Percentiles rank a stretch among this genome's conserved stretches.
Conservation (phyloP, 2,797 vertebrate species). For the Vespertilio murinus region DNA sequence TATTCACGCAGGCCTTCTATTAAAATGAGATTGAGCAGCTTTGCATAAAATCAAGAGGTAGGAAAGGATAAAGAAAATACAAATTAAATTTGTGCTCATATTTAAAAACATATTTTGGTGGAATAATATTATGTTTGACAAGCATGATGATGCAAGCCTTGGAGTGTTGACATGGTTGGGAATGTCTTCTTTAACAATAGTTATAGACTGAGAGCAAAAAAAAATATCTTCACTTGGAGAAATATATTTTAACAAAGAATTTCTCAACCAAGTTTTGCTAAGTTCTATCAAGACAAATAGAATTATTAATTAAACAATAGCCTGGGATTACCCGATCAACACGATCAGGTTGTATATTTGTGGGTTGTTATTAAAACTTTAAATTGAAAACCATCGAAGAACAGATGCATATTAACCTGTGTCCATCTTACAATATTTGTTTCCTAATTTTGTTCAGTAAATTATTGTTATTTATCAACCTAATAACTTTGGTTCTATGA, state of each 20-base stretch:
- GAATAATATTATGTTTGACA: not conserved
- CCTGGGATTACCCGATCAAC: not conserved
- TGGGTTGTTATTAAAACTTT: not conserved
- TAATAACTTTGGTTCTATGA: not conserved
- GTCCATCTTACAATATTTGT: not conserved
- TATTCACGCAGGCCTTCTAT: not conserved
- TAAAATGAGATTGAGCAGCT: not conserved
- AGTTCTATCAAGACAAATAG: not conserved
- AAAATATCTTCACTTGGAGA: not conserved
- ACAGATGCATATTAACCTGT: not conserved
- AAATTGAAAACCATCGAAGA: not conserved
- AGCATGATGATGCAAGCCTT: not conserved
- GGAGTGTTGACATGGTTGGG: not conserved
- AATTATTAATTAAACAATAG: not conserved
- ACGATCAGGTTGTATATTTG: not conserved
- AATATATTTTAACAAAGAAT: not conserved
- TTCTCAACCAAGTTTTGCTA: not conserved
- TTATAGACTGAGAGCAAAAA: not conserved
- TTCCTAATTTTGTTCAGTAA: not conserved
- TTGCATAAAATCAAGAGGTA: not conserved
- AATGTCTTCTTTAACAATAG: not conserved
- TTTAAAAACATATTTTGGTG: conserved; percentile 25
- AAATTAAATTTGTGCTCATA: not conserved
- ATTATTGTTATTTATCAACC: conserved; percentile 26
- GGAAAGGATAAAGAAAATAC: not conserved